These are phyloP conservation scores for Apistogramma diplotaenia DNA, from an alignment of 2,113 vertebrate species.

Conservation along the genomic window DNA sequence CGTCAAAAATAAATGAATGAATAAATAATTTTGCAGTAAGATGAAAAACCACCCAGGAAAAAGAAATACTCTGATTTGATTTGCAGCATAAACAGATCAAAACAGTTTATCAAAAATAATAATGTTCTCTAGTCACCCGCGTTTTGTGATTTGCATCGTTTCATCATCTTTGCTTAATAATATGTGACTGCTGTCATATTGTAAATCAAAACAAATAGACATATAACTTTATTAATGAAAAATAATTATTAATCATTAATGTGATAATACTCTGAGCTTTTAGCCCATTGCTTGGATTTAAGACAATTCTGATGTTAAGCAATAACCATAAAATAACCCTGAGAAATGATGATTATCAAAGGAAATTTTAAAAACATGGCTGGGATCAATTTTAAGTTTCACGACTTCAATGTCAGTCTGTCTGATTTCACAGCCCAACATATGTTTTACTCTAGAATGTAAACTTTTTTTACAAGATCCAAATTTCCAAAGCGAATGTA, in stretches of 20 bases:
- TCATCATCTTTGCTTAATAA: background rate
- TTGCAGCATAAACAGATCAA: constrained; percentile 19
- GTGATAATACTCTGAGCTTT: background rate
- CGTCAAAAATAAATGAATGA: constrained; percentile 11
- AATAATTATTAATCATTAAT: background rate
- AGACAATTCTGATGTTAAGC: background rate
- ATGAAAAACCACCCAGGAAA: background rate
- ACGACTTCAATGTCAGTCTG: background rate
- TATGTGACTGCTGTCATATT: background rate
- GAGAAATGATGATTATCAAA: background rate
- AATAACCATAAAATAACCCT: background rate
- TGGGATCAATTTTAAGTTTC: background rate
- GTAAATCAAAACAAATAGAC: background rate
- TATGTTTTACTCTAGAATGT: background rate
- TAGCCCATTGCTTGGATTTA: background rate
- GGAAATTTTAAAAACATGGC: background rate
- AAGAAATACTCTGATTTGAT: constrained; percentile 6
- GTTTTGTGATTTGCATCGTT: constrained; percentile 3
- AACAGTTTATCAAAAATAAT: constrained; percentile 24
- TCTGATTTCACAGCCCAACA: background rate
- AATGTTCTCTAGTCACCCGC: background rate
- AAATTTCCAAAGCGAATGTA: background rate
- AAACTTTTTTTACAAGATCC: background rate
- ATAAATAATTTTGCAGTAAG: background rate
- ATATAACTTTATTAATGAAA: background rate